Base-by-base conservation (phyloP, 2,888 invertebrate genomes). In the Busseola fusca region DNA sequence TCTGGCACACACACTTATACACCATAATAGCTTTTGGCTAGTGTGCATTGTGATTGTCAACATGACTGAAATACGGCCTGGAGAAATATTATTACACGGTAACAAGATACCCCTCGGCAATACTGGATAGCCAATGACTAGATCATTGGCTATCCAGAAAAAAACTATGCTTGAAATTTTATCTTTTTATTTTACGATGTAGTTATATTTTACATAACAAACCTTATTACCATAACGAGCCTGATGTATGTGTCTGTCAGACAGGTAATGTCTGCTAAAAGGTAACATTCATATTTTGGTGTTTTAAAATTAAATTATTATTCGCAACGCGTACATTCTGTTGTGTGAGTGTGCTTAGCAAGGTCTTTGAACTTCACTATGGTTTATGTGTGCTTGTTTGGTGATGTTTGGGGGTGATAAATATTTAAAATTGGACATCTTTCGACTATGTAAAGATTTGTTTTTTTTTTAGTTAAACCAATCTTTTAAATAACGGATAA, bases 191-290 rank as follows among this genome's bases (percentile, higher is more conserved):
- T 30, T 77, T 42, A 60, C 14, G 27, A n/a, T 77, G 56, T 54
- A 16, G 25, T 18, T 78, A 57, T 78, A 14, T 63, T 63, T 72
- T 58, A 18, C 42, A 18, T 63, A 37, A 64, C 30, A 45, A 60
- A 74, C 50, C 45, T 76, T 27, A 52, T 56, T 45, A n/a, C n/a
- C n/a, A n/a, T n/a, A n/a, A n/a, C n/a, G n/a, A n/a, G 50, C 25
- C 54, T 56, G 21, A 63, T 56, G 60, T 64, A 56, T 68, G 48
- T 50, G 50, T 18, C 54, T 79, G 65, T 62, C 45, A 50, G 60
- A 37, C 45, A 52, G 63, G 62, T 79, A 76, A 79, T 74, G 79
- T 74, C 64, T 42, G 48, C 69, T 63, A 76, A 76, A 76, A 80
- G 68, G 76, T 54, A 50, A 56, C 48, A 54, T 80, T 64, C n/a